phyloP scores from a whole-genome alignment of 2,797 vertebrate species.

The Tapirus indicus region DNA sequence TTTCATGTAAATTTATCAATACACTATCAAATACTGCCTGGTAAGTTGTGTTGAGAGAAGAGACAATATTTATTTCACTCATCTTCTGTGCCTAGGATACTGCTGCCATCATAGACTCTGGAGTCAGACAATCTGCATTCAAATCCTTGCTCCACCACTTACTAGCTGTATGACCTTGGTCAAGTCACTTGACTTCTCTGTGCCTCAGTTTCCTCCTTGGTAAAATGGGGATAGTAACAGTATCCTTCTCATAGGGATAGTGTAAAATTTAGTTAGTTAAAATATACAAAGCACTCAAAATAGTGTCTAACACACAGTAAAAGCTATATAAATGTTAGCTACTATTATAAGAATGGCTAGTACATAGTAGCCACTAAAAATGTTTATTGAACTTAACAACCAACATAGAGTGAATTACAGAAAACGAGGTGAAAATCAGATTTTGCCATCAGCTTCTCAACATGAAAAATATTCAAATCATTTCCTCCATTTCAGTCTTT shows the following conservation, averaged over 20 bases:
- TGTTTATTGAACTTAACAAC: neutral
- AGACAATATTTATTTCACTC: neutral
- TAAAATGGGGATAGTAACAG: neutral
- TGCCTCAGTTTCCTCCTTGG: neutral
- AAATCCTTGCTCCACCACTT: neutral
- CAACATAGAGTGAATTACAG: neutral
- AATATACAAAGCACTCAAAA: slow-evolving; percentile 34
- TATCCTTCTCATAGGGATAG: neutral
- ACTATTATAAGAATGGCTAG: neutral
- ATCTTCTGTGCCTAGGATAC: neutral
- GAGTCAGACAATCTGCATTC: neutral
- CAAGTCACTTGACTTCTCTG: slow-evolving; percentile 19
- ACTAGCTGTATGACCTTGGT: neutral
- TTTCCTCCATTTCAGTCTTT: slow-evolving; percentile 16
- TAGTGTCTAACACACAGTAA: slow-evolving; percentile 2
- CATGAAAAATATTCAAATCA: slow-evolving; percentile 6
- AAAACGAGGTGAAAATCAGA: slow-evolving; percentile 52
- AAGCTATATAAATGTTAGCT: neutral
- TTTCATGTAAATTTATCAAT: slow-evolving; percentile 37
- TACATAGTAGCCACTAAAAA: neutral
- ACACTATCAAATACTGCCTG: slow-evolving; percentile 32
- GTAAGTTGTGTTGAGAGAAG: neutral
- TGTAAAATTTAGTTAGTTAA: slow-evolving; percentile 40
- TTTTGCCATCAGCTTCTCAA: slow-evolving; percentile 34
- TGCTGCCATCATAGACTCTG: neutral